A percentile compares a stretch with the other conserved stretches of the same genome.
Conservation (phyloP, 2,113 vertebrate genomes). For the Myrmecophaga tridactyla region DNA sequence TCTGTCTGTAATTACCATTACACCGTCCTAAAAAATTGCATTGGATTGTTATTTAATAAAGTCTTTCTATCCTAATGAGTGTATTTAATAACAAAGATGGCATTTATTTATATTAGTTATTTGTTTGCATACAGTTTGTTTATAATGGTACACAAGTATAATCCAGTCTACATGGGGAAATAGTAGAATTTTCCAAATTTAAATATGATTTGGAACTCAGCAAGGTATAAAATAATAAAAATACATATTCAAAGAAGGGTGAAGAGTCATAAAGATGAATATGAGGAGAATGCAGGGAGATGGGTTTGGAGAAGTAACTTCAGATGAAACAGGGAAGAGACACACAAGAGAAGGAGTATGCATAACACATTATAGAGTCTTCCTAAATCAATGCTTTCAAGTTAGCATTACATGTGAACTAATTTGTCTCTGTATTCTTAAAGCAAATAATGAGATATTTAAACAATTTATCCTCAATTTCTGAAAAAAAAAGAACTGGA, state of each 20-base stretch:
- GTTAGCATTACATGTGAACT: not conserved
- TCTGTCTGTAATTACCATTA: not conserved
- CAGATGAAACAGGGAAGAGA: not conserved
- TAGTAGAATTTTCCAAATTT: not conserved
- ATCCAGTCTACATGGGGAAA: not conserved
- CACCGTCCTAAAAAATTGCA: not conserved
- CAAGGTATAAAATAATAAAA: not conserved
- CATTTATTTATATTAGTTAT: slow-evolving; percentile 2
- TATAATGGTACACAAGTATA: not conserved
- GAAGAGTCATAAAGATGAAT: not conserved
- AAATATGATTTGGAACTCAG: not conserved
- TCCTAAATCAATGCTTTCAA: not conserved
- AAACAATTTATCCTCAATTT: not conserved
- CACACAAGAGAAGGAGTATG: not conserved
- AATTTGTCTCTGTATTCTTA: not conserved
- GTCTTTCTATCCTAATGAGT: not conserved
- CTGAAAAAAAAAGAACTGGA: not conserved
- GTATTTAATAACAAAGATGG: not conserved
- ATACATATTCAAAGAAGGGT: not conserved
- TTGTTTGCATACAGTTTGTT: not conserved
- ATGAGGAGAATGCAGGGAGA: not conserved
- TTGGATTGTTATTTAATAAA: not conserved
- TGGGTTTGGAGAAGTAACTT: not conserved
- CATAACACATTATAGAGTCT: not conserved
- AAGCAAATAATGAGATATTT: slow-evolving; percentile 9